Evolutionary conservation across 2,888 invertebrate species (phyloP).

Genomic region (Zygothrica quintamaculata): DNA sequence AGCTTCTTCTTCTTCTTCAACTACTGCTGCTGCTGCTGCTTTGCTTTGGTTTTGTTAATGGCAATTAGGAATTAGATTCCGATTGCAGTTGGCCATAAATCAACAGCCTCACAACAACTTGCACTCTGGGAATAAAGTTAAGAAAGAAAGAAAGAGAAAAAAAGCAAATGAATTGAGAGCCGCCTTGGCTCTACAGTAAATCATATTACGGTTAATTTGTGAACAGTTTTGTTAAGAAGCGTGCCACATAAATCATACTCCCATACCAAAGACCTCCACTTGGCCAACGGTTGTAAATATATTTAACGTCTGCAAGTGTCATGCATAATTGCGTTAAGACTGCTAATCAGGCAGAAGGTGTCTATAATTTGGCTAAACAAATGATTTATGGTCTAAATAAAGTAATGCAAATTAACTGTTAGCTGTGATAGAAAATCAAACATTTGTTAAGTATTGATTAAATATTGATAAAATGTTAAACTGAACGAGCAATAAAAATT

Average conservation of each 20-base stretch:
- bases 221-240: conserved; percentile 72
- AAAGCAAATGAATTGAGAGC: too few relatives aligned
- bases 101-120: conserved; percentile 55
- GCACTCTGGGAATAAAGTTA: conserved; percentile 53
- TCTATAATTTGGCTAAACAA: conserved; percentile 38
- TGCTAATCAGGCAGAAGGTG: conserved; percentile 35
- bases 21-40: conserved; percentile 20
- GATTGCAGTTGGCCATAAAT: conserved; percentile 75
- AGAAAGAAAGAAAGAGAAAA: conserved; percentile 51
- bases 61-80: conserved; percentile 78
- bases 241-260: conserved; percentile 69
- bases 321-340: conserved; percentile 57
- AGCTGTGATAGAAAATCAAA: too few relatives aligned
- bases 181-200: conserved; percentile 54
- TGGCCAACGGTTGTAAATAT: conserved; percentile 43
- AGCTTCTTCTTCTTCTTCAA: conserved; percentile 18
- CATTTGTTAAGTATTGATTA: too few relatives aligned
- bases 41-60: conserved; percentile 72
- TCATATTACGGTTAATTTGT: conserved; percentile 77
- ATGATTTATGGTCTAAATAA: conserved; percentile 50
- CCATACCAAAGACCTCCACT: too few relatives aligned
- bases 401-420: not conserved
- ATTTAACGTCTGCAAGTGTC: conserved; percentile 60
- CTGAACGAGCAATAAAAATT: too few relatives aligned
- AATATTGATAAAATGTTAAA: too few relatives aligned